Base-by-base conservation (phyloP, 2,113 vertebrate species). In the Tiliqua scincoides region DNA sequence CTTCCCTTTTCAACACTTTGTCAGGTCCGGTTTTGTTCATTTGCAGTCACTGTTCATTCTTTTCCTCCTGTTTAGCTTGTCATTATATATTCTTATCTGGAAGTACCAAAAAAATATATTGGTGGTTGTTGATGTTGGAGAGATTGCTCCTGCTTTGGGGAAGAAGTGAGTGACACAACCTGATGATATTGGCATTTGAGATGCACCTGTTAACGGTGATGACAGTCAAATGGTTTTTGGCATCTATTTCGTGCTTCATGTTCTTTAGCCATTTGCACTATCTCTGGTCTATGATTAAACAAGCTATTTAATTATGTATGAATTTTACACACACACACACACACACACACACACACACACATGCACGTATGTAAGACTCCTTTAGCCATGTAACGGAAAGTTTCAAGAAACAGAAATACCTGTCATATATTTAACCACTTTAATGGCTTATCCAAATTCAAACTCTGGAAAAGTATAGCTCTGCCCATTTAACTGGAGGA, bases 41-140 rank as follows among this genome's bases (percentile, higher is more conserved):
- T 89, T 91, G 82, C 88, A 93, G 93, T 90, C 88, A 18, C 35
- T 86, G 86, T 86, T 93, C 90, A 80, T 0, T 74, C 82, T 91
- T 91, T 91, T 67, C n/a, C 89, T 90, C 87, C 91, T 88, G 82
- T 87, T 94, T 88, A 70, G 57, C 88, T 91, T 94, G 90, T 89
- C 92, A 90, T 90, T 74, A 81, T 81, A 87, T 91, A 92, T 94
- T 91, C 92, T 91, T 93, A 94, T 93, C 92, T 89, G 61, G 78
- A 89, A 91, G 84, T 84, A 27, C n/a, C n/a, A n/a, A n/a, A n/a
- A n/a, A n/a, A n/a, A 40, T 90, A 90, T 77, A 54, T 37, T 71
- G 71, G 40, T 43, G 32, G 61, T 76, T 83, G 85, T 92, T 93
- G 92, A 73, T 94, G 67, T 70, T 2, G 0, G 88, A 76, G 81